Evolutionary conservation across 2,888 invertebrate species (phyloP), one percentile per base, ranked within the genome.

Genomic region (Arenicola marina): DNA sequence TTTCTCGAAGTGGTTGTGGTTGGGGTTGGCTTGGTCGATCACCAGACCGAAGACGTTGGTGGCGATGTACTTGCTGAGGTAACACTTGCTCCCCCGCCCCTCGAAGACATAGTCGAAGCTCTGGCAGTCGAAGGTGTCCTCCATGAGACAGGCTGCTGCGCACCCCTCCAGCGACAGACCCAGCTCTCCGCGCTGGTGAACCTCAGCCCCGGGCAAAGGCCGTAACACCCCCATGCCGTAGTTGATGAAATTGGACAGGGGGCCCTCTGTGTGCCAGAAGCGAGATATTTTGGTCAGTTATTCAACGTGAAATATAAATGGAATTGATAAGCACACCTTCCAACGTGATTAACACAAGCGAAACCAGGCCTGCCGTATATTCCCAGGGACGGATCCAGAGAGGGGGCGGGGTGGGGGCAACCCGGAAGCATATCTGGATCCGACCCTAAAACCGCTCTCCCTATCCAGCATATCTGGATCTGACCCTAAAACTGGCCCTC

Each of bases 61-160:
- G 0, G 79, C 77, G 7, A 77, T 74, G 57, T 76, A 77, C 54
- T 78, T 69, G 61, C 79, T 79, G 70, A 80, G 72, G 55, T 76
- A 74, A 62, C 80, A 80, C 21, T 46, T 45, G 1, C 77, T 75
- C 46, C 75, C 76, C 4, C 63, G 51, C 2, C 51, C 58, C 24
- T 63, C 71, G 57, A 76, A 78, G 2, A 75, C 66, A 65, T 75
- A 80, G 62, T 80, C 79, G 67, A 80, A 79, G 64, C 78, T 80
- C 38, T 43, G 63, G 63, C 80, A 80, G 44, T 69, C 62, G 62
- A 80, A 80, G 31, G 73, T 61, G 15, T 68, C 74, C 63, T 80
- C 75, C 24, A 75, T 73, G n/a, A 77, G 64, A 69, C 80, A 80
- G 32, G 77, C 63, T 56, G 77, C 76, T 38, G 79, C 79, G 62